Conservation (phyloP, 2,888 invertebrate genomes). For the Spatulosminthurus flaviceps region DNA sequence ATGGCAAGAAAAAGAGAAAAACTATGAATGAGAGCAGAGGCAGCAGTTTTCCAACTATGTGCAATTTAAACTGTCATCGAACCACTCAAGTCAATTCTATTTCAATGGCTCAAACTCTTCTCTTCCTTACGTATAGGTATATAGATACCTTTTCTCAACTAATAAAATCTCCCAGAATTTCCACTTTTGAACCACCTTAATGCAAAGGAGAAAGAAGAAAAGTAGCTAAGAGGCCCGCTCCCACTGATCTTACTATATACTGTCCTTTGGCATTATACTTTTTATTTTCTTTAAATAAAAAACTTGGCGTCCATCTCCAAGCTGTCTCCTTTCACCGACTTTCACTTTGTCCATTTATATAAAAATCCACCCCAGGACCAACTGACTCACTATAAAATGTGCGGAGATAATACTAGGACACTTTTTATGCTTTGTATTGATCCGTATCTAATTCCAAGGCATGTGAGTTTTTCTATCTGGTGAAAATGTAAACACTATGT, state of each 20-base stretch:
- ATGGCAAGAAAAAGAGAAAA: not conserved
- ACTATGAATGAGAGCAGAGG: conserved; percentile 32
- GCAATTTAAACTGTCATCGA: conserved; percentile 40
- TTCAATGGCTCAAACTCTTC: conserved; percentile 1
- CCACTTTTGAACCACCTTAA: not conserved
- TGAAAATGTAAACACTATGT: too few species aligned
- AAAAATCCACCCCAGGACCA: not conserved
- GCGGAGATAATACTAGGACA: not conserved
- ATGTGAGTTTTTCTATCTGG: too few species aligned
- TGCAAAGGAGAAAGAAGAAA: not conserved
- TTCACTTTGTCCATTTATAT: not conserved
- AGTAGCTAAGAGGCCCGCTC: not conserved
- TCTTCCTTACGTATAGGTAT: too few species aligned
- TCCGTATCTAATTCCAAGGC: not conserved
- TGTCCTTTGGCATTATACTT: too few species aligned
- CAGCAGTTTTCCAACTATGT: conserved; percentile 29
- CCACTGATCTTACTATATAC: not conserved
- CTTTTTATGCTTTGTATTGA: not conserved
- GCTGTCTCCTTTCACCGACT: not conserved
- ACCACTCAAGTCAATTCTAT: conserved; percentile 30
- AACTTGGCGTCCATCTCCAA: conserved; percentile 18
- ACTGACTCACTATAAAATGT: conserved; percentile 2
- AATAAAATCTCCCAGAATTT: conserved; percentile 26
- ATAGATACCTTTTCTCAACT: conserved; percentile 24
- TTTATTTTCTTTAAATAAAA: not conserved